Conservation (phyloP, 2,113 vertebrate species). For the Albula goreensis region DNA sequence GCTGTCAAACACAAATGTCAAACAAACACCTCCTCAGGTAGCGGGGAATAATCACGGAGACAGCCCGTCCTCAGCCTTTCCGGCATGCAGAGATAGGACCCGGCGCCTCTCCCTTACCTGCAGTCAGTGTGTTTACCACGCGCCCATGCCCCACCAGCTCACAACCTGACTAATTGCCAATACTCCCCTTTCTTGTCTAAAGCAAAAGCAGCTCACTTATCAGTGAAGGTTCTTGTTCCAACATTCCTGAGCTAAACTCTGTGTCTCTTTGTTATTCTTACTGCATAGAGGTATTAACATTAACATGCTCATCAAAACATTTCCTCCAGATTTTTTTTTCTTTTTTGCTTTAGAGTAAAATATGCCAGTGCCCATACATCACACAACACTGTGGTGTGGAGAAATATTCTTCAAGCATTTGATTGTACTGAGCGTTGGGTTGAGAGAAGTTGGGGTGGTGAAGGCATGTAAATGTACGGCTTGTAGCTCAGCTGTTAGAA, state of each 20-base stretch:
- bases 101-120: slow-evolving; percentile 42
- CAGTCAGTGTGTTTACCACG: slow-evolving; percentile 37
- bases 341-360: not conserved
- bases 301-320: slow-evolving; percentile 61
- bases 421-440: too few relatives aligned
- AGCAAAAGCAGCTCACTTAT: slow-evolving; percentile 48
- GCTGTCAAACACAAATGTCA: slow-evolving; percentile 69
- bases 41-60: slow-evolving; percentile 64
- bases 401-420: not conserved
- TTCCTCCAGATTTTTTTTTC: not conserved
- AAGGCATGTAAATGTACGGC: not conserved
- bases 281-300: slow-evolving; percentile 53
- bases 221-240: slow-evolving; percentile 52
- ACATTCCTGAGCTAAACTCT: slow-evolving; percentile 56
- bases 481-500: slow-evolving; percentile 4
- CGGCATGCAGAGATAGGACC: slow-evolving; percentile 33
- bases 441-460: not conserved
- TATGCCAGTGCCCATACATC: not conserved
- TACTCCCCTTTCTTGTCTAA: slow-evolving; percentile 38
- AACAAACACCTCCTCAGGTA: slow-evolving; percentile 71
- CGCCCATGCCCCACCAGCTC: not conserved
- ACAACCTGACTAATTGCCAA: slow-evolving; percentile 31
- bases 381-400: not conserved
- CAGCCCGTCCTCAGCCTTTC: slow-evolving; percentile 57
- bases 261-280: slow-evolving; percentile 45